A percentile compares a stretch with the other conserved stretches of the same genome.
phyloP scores from a whole-genome alignment of 2,797 vertebrate species.

The Centroberyx gerrardi region DNA sequence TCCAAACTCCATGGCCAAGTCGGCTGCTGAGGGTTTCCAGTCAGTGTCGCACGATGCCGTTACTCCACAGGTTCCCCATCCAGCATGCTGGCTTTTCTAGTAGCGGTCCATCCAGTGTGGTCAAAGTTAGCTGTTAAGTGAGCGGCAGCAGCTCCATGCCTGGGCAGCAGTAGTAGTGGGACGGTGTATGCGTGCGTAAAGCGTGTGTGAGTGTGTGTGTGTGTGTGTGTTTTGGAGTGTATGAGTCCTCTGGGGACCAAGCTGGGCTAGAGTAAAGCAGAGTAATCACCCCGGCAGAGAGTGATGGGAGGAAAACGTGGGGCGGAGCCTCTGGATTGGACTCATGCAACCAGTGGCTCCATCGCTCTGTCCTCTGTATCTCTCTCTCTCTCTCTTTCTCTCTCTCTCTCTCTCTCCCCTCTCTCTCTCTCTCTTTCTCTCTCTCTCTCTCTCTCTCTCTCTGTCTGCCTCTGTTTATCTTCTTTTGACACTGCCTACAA shows the following conservation, averaged over 20 bases:
- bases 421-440: too few relatives aligned
- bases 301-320: constrained; percentile 66
- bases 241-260: constrained; percentile 69
- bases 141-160: constrained; percentile 56
- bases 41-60: constrained; percentile 40
- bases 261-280: constrained; percentile 68
- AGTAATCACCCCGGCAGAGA: constrained; percentile 78
- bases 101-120: constrained; percentile 34
- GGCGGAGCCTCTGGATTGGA: constrained; percentile 57
- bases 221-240: constrained; percentile 44
- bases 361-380: not conserved
- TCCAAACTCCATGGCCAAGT: constrained; percentile 79
- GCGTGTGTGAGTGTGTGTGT: constrained; percentile 5
- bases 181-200: constrained; percentile 27
- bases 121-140: constrained; percentile 33
- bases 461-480: too few relatives aligned
- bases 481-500: too few relatives aligned
- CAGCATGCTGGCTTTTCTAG: too few relatives aligned
- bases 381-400: too few relatives aligned
- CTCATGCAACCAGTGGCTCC: constrained; percentile 1
- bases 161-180: constrained; percentile 32
- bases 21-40: constrained; percentile 24
- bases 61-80: constrained; percentile 56
- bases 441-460: too few relatives aligned
- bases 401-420: too few relatives aligned